Evolutionary conservation across 2,113 vertebrate genomes (phyloP).

Genomic region (Aegithalos caudatus): DNA sequence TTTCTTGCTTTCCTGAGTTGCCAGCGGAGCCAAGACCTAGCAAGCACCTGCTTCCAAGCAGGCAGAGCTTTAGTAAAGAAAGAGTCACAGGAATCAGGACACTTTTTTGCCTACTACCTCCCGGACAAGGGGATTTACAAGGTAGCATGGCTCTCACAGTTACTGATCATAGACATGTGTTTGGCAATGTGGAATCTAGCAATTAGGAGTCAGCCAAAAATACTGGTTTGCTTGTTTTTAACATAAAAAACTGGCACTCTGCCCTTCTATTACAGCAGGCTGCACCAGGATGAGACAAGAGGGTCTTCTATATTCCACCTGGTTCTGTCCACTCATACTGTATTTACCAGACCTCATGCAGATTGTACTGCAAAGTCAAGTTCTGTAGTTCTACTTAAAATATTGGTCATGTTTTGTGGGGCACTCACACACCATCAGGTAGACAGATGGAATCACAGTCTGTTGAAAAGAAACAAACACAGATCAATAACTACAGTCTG

Average conservation of each 20-base stretch:
- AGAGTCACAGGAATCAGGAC: fast-evolving
- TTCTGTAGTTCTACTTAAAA: neutral
- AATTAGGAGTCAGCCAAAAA: neutral
- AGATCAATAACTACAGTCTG: constrained; percentile 20
- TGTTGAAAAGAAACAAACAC: constrained; percentile 46
- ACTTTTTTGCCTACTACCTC: neutral
- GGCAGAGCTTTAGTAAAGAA: neutral
- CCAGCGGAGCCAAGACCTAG: neutral
- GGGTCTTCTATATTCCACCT: neutral
- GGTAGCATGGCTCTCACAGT: neutral
- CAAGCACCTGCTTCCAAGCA: neutral
- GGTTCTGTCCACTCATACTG: neutral
- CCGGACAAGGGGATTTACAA: neutral
- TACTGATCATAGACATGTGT: neutral
- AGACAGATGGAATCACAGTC: constrained; percentile 59
- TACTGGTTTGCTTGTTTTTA: neutral
- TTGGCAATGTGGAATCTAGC: neutral
- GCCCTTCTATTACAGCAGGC: neutral
- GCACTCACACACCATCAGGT: constrained; percentile 40
- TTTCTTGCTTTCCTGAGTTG: neutral
- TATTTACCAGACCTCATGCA: neutral
- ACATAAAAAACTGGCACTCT: neutral
- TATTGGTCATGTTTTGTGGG: neutral
- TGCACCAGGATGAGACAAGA: neutral
- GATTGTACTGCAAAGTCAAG: neutral